Evolutionary conservation across 2,113 vertebrate species (phyloP).

Genomic region (Thamnaconus septentrionalis): DNA sequence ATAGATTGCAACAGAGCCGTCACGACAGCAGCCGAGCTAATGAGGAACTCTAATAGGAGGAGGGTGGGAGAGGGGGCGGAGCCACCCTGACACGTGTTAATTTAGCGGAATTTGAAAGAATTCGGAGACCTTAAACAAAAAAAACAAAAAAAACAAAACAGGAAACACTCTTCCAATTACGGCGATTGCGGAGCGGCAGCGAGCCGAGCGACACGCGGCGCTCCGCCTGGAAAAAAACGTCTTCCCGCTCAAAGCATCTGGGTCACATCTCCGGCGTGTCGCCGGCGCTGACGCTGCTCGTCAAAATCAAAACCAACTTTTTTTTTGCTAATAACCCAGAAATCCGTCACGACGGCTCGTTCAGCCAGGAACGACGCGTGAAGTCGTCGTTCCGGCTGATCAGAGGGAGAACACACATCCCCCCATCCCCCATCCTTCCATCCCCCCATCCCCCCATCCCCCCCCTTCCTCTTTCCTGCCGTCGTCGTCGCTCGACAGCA

Average conservation of each 20-base stretch:
- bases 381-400: conserved; percentile 8
- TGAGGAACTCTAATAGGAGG: conserved; percentile 46
- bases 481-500: background rate
- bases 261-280: conserved; percentile 4
- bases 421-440: conserved; percentile 46
- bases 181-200: too few relatives aligned
- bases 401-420: conserved; percentile 24
- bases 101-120: conserved; percentile 25
- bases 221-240: conserved; percentile 4
- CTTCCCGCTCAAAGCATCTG: conserved; percentile 21
- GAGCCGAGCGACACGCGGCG: background rate
- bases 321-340: conserved; percentile 11
- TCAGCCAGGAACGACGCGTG: conserved; percentile 16
- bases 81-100: too few relatives aligned
- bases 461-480: conserved; percentile 1
- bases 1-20: conserved; percentile 63
- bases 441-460: conserved; percentile 28
- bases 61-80: background rate
- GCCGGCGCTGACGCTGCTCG: background rate
- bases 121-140: conserved; percentile 20
- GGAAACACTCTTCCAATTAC: too few relatives aligned
- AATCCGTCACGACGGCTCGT: conserved; percentile 22
- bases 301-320: background rate
- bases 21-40: conserved; percentile 57
- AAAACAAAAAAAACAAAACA: too few relatives aligned